Base-by-base conservation (phyloP, 2,888 invertebrate genomes). In the Drosophila emarginata region DNA sequence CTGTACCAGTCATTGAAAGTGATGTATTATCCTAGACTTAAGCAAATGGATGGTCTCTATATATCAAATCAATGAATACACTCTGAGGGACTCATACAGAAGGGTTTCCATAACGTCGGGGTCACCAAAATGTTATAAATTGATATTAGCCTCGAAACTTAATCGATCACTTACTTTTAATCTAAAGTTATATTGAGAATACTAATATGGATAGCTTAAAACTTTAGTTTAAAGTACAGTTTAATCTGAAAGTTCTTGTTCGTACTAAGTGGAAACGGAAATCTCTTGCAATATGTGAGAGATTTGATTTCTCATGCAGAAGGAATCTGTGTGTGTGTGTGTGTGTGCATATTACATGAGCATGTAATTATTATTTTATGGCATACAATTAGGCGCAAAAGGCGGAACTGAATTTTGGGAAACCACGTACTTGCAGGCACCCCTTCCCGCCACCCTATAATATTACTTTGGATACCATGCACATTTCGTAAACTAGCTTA, bases 291-390 rank as follows among this genome's bases (percentile, higher is more conserved):
- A 21, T 45, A 45, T 45, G 45, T 45, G 18, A 45, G 45, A 45
- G 45, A 45, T 45, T 45, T 45, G 45, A 45, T 45, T 45, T 45
- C 45, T 45, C 45, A 4, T 45, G 21, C 21, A 45, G 21, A 45
- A 45, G 45, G 45, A 45, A 21, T 18, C 18, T 45, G 1, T 45
- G 9, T 45, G 9, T 45, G 45, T 45, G 4, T 45, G 45, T 45
- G 18, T 32, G 53, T 54, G 39, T 72, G 74, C 82, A 79, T 82
- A 81, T 45, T 86, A 80, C 84, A 78, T 75, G 45, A 72, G 77
- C 79, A 64, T 82, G 79, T 86, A 84, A 84, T 88, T 88, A 88
- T 82, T 88, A 86, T 86, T 86, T 84, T 79, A 88, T 84, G 72
- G 88, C 88, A 79, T 79, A 83, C 80, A 88, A 84, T 88, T 88